These are phyloP conservation scores for Mylabris phalerata DNA, from an alignment of 1,140 invertebrate species.

Conservation along the genomic window DNA sequence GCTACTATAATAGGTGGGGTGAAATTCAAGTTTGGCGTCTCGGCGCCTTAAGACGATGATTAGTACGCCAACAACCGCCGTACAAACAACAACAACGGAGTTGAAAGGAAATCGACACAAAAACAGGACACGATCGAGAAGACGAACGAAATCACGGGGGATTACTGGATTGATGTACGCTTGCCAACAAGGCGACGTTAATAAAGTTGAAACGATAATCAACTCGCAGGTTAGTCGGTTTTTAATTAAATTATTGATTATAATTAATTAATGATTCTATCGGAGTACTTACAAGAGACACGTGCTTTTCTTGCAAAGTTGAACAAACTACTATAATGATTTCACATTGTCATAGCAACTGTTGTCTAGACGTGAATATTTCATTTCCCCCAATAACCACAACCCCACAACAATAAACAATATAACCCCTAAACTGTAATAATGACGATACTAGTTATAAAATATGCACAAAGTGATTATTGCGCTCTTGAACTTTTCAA, in stretches of 20 bases:
- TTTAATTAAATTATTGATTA: not conserved
- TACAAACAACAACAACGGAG: not conserved
- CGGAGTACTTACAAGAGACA: not conserved
- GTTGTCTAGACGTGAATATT: slow-evolving; percentile 3
- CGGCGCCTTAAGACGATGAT: slow-evolving; percentile 13
- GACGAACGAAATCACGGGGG: slow-evolving; percentile 18
- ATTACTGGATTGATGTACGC: slow-evolving; percentile 76
- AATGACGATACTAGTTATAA: not conserved
- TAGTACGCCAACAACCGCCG: slow-evolving; percentile 7
- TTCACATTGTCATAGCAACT: slow-evolving; percentile 34
- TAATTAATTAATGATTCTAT: not conserved
- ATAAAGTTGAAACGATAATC: slow-evolving; percentile 42
- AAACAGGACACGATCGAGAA: not conserved
- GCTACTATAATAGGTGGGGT: not conserved
- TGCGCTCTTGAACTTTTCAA: too few relatives aligned
- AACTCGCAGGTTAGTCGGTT: slow-evolving; percentile 28
- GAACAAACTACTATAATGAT: slow-evolving; percentile 19
- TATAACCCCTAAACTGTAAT: not conserved
- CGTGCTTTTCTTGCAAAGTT: not conserved
- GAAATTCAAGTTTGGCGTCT: slow-evolving; percentile 3
- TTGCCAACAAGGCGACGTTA: slow-evolving; percentile 68
- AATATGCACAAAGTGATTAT: not conserved
- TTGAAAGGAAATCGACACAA: slow-evolving; percentile 3
- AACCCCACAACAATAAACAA: not conserved
- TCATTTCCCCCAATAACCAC: not conserved